Evolutionary conservation across 2,888 invertebrate genomes (phyloP).

Genomic region (Pyrrhosoma nymphula): DNA sequence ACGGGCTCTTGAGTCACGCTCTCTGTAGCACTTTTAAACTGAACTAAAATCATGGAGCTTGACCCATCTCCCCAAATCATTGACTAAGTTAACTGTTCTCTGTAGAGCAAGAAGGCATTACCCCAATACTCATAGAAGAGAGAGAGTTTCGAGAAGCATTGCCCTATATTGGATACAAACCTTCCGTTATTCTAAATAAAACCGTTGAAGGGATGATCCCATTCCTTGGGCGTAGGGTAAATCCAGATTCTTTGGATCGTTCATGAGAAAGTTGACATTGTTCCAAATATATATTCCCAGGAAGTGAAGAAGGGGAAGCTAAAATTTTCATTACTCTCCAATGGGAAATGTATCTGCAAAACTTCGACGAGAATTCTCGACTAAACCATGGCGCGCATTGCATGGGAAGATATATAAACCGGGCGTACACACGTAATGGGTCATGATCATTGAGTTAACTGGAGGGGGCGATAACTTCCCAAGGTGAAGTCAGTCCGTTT

Average conservation of each 20-base stretch:
- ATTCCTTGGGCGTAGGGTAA: neutral
- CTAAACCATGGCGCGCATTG: no score
- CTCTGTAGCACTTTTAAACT: neutral
- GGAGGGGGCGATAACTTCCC: no score
- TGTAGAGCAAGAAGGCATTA: neutral
- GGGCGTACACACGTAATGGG: no score
- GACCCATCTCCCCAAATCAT: neutral
- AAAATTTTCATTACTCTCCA: neutral
- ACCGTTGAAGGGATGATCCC: neutral
- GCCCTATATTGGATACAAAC: neutral
- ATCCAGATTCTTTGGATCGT: neutral
- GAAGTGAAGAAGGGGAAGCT: neutral
- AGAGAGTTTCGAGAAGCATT: neutral
- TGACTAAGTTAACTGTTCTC: neutral
- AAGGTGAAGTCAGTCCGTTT: no score
- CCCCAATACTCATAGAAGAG: neutral
- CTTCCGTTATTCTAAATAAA: conserved; percentile 5
- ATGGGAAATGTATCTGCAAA: no score
- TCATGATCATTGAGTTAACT: no score
- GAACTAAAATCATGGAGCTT: neutral
- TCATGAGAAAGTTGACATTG: neutral
- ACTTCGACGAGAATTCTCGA: no score
- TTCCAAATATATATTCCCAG: neutral
- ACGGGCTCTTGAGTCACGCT: neutral
- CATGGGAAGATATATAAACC: no score